These are phyloP conservation scores for Agrotis segetum DNA, from an alignment of 2,888 invertebrate genomes.

Conservation along the genomic window DNA sequence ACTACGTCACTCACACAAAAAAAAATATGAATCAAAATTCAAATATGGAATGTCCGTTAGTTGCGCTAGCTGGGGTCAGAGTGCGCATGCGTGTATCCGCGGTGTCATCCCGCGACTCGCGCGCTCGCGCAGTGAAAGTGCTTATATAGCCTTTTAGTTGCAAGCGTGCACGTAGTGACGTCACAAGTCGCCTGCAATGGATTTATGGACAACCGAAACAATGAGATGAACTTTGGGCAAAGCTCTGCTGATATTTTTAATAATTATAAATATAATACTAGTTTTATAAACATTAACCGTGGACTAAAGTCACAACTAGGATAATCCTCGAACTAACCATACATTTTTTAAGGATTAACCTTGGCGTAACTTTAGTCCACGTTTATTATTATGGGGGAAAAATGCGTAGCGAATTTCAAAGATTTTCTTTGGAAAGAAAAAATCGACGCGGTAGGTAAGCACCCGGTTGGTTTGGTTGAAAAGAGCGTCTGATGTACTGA, in stretches of 20 bases:
- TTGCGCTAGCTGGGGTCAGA: conserved; percentile 84
- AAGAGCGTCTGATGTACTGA: too few relatives aligned
- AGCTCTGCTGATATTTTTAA: conserved; percentile 54
- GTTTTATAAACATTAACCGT: too few relatives aligned
- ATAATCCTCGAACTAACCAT: too few relatives aligned
- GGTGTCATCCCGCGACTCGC: conserved; percentile 84
- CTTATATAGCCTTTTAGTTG: conserved; percentile 88
- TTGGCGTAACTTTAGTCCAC: too few relatives aligned
- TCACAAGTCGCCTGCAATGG: conserved; percentile 72
- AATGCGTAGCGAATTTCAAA: too few relatives aligned
- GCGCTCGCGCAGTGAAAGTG: conserved; percentile 86
- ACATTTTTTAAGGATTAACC: too few relatives aligned
- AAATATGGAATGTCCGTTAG: conserved; percentile 63
- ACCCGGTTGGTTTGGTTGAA: too few relatives aligned
- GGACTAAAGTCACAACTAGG: too few relatives aligned
- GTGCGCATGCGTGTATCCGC: conserved; percentile 81
- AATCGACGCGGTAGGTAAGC: too few relatives aligned
- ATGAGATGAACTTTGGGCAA: conserved; percentile 70
- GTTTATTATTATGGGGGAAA: too few relatives aligned
- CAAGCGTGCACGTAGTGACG: conserved; percentile 77
- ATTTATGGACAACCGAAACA: conserved; percentile 69
- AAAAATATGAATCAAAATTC: conserved; percentile 50
- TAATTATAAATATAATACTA: conserved; percentile 30
- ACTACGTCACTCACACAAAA: conserved; percentile 82
- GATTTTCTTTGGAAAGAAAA: too few relatives aligned